Evolutionary conservation across 2,113 vertebrate genomes (phyloP).

Genomic region (Scomber japonicus): DNA sequence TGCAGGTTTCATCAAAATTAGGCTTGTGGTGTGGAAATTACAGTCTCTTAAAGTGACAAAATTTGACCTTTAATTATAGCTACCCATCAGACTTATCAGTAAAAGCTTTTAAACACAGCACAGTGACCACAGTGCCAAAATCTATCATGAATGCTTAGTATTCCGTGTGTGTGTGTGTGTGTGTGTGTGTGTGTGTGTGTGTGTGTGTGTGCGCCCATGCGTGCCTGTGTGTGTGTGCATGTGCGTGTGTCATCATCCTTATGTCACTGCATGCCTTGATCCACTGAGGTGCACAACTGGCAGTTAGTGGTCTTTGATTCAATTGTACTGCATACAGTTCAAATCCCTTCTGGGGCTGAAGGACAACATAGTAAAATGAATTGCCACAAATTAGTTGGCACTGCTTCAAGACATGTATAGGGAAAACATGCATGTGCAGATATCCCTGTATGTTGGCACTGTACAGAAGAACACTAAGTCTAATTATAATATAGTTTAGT

Average conservation of each 20-base stretch:
- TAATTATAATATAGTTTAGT: no score
- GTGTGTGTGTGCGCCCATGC: no score
- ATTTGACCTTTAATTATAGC: constrained; percentile 1
- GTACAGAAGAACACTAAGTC: no score
- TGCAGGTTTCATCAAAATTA: neutral
- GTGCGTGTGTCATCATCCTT: constrained; percentile 1
- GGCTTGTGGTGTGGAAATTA: neutral
- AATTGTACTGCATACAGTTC: constrained; percentile 8
- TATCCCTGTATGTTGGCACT: no score
- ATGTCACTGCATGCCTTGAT: neutral
- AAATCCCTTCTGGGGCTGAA: neutral
- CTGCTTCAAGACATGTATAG: neutral
- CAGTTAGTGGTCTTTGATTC: constrained; percentile 40
- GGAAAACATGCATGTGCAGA: no score
- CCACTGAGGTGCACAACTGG: constrained; percentile 11
- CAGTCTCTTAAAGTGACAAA: constrained; percentile 11
- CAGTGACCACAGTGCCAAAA: neutral
- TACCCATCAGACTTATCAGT: neutral
- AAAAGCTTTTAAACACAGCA: neutral
- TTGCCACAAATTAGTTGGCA: neutral
- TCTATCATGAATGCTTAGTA: neutral
- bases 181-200: no score
- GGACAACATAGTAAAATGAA: neutral
- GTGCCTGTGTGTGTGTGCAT: no score
- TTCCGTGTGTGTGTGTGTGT: no score